phyloP scores from a whole-genome alignment of 2,797 vertebrate genomes.

The Lycodopsis pacificus region DNA sequence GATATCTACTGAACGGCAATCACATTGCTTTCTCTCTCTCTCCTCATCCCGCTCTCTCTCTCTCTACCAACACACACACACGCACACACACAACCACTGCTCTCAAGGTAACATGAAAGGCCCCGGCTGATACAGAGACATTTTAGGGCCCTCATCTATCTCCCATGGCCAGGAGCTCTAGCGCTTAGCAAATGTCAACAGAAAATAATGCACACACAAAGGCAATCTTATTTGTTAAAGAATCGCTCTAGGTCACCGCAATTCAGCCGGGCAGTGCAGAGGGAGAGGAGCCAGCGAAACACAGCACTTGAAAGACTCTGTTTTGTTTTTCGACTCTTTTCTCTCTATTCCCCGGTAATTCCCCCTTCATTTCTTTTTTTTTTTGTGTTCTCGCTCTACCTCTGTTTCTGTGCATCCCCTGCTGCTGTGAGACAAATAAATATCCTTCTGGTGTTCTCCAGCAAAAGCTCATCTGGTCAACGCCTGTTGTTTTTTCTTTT shows the following conservation, averaged over 20 bases:
- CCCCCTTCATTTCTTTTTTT: conserved; percentile 37
- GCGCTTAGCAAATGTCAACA: conserved; percentile 90
- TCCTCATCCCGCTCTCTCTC: conserved; percentile 14
- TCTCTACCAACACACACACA: conserved; percentile 7
- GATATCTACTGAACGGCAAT: conserved; percentile 73
- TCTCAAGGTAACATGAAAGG: conserved; percentile 85
- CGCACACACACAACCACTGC: conserved; percentile 29
- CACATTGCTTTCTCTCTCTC: conserved; percentile 54
- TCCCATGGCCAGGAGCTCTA: conserved; percentile 84
- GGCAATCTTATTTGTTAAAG: conserved; percentile 89
- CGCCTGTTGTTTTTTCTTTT: not conserved
- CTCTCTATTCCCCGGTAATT: conserved; percentile 45
- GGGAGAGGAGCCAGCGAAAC: conserved; percentile 55
- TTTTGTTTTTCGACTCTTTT: conserved; percentile 42
- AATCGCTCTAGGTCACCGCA: conserved; percentile 86
- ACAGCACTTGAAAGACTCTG: conserved; percentile 40
- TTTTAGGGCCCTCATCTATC: conserved; percentile 86
- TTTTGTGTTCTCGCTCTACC: conserved; percentile 5
- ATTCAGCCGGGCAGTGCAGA: conserved; percentile 75
- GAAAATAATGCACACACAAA: conserved; percentile 88
- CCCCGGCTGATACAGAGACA: conserved; percentile 81
- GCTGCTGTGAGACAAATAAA: conserved; percentile 52
- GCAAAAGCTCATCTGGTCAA: conserved; percentile 45
- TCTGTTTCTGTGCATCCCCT: conserved; percentile 30
- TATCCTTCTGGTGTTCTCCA: conserved; percentile 44